phyloP scores from a whole-genome alignment of 2,113 vertebrate species.

The Carassius carassius region DNA sequence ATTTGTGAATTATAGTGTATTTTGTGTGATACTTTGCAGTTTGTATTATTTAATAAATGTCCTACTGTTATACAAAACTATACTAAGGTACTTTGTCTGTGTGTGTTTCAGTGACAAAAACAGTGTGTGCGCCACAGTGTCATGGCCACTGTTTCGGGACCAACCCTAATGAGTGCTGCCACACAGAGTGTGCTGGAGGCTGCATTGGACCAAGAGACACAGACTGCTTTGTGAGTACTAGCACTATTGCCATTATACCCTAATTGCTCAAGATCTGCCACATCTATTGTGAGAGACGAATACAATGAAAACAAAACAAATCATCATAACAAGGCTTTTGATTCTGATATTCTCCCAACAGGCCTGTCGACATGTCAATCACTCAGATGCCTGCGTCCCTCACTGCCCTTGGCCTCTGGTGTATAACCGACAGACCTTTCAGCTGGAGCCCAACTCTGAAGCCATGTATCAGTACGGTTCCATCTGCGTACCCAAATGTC shows the following conservation, averaged over 20 bases:
- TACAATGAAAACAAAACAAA: not conserved
- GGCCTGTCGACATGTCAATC: slow-evolving; percentile 90
- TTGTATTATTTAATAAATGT: too few species aligned
- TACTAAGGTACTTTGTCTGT: not conserved
- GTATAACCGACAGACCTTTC: slow-evolving; percentile 91
- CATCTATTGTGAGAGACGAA: slow-evolving; percentile 12
- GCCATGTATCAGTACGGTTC: slow-evolving; percentile 95
- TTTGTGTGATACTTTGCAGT: too few species aligned
- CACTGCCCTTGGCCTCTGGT: slow-evolving; percentile 88
- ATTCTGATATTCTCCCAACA: slow-evolving; percentile 56
- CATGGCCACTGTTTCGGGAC: slow-evolving; percentile 92
- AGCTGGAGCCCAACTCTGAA: slow-evolving; percentile 90
- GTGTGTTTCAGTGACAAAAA: slow-evolving; percentile 86
- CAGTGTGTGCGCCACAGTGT: slow-evolving; percentile 90
- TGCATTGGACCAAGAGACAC: slow-evolving; percentile 85
- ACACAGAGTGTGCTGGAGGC: slow-evolving; percentile 91
- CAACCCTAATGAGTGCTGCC: slow-evolving; percentile 90
- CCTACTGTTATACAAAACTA: not conserved
- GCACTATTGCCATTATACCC: not conserved
- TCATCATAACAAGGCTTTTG: too few species aligned
- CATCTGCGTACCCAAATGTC: slow-evolving; percentile 89
- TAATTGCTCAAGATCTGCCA: not conserved
- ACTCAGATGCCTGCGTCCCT: slow-evolving; percentile 87
- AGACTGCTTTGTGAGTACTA: slow-evolving; percentile 86
- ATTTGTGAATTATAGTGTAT: too few species aligned